A percentile compares a stretch with the other conserved stretches of the same genome.
These are phyloP conservation scores for Porites australiensis DNA, from an alignment of 64 coral and sea anemone genomes.

Conservation along the genomic window DNA sequence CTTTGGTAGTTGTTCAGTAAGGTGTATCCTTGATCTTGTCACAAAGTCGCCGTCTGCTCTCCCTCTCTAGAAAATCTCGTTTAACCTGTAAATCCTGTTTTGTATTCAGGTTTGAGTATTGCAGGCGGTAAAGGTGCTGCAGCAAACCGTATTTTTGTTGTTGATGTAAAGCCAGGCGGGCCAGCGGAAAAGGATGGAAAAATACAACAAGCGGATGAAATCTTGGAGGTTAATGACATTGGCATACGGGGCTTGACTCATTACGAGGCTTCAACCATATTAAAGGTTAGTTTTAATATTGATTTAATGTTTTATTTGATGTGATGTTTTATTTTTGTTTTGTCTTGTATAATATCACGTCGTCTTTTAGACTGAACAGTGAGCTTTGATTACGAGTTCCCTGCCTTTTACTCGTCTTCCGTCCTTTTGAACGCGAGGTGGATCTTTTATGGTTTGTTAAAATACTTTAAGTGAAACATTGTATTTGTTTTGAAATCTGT, in stretches of 20 bases:
- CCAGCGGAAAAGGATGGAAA: constrained; percentile 88
- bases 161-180: constrained; percentile 93
- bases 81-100: not conserved
- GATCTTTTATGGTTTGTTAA: no score
- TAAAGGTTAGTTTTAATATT: constrained; percentile 31
- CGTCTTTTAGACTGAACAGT: no score
- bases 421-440: no score
- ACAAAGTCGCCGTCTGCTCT: not conserved
- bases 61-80: not conserved
- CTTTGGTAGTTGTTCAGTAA: no score
- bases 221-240: constrained; percentile 95
- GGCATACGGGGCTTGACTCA: constrained; percentile 88
- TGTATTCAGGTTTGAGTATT: constrained; percentile 87
- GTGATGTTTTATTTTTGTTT: no score
- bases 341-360: no score
- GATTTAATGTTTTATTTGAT: no score
- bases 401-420: no score
- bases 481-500: no score
- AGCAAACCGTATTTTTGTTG: constrained; percentile 94
- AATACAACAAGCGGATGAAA: constrained; percentile 96
- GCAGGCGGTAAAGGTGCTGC: constrained; percentile 94
- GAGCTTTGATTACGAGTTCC: no score
- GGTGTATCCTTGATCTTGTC: not conserved
- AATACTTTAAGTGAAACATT: no score
- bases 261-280: constrained; percentile 92